Percentiles rank a stretch among this genome's conserved stretches.
Evolutionary conservation across 2,888 invertebrate genomes (phyloP).

Genomic region (Drosophila cognata): DNA sequence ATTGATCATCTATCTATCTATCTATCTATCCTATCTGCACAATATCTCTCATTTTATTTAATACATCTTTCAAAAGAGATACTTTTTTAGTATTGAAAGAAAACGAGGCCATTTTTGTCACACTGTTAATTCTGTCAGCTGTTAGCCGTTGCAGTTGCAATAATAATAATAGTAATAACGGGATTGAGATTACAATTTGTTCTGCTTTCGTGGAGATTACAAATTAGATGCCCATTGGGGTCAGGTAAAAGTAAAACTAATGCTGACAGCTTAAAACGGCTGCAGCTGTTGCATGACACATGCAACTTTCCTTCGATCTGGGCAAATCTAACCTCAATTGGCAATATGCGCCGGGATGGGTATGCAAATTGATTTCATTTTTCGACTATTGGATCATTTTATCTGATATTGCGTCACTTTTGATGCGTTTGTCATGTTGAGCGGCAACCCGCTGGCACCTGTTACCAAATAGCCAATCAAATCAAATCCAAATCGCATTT

Average conservation of each 20-base stretch:
- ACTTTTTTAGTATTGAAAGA: background rate
- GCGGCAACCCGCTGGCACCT: constrained; percentile 34
- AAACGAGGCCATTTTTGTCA: constrained; percentile 3
- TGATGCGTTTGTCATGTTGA: constrained; percentile 38
- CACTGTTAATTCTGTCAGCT: constrained; percentile 18
- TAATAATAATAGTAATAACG: constrained; percentile 14
- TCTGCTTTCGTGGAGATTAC: constrained; percentile 67
- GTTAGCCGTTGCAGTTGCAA: constrained; percentile 22
- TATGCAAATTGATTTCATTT: constrained; percentile 25
- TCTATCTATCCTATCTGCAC: background rate
- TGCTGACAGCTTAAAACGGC: constrained; percentile 17
- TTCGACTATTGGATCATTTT: constrained; percentile 56
- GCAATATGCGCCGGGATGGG: background rate
- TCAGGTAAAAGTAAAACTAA: constrained; percentile 69
- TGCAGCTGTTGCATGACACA: constrained; percentile 24
- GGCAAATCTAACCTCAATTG: constrained; percentile 10
- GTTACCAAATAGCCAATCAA: constrained; percentile 63
- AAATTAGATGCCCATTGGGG: constrained; percentile 57
- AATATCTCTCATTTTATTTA: background rate
- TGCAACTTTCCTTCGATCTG: constrained; percentile 41
- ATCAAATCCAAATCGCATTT: constrained; percentile 39
- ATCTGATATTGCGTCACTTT: constrained; percentile 50
- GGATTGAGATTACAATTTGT: constrained; percentile 55
- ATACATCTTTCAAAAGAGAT: background rate
- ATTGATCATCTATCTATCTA: no score